Base-by-base conservation (phyloP, 1,140 invertebrate genomes). In the Akabosia matsudoensis region DNA sequence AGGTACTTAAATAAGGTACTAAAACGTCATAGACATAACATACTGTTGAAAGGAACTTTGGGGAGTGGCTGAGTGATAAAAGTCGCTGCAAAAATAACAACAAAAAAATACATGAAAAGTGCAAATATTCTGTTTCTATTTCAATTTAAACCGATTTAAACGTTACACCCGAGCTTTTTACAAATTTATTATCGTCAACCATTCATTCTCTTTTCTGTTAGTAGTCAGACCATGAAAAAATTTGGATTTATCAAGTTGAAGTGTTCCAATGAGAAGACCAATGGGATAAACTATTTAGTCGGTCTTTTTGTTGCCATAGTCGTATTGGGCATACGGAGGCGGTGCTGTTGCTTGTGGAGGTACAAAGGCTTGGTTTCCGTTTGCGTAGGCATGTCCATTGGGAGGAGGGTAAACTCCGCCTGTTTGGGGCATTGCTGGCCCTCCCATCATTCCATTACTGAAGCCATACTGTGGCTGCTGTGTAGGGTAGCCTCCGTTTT, bases 311-410 rank as follows among this genome's bases (percentile, higher is more conserved):
- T 24, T 3, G 24, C 22, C 24, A 4, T 33, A 3, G 14, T 72
- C 70, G 45, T n/a, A 34, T 30, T 72, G 33, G 24, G 67, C 61
- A 31, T 72, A 51, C 45, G 77, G 77, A 18, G 77, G 74, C 13
- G 34, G 28, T 18, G 71, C 70, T 0, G 56, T 31, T 30, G 54
- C 24, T 2, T 24, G 61, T 31, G 61, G 61, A 33, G 78, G 78
- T 13, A 79, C 75, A 61, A 76, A 79, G 3, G 71, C 78, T 56
- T 79, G 75, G 33, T 33, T 76, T 14, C 72, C 75, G 52, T 79
- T 71, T 45, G 78, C 75, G 70, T 76, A 76, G 2, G 76, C 76
- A 67, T 56, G 52, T 64, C 67, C 64, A 52, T 72, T 75, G 45
- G 52, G 74, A 34, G 61, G 74, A 1, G 74, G 31, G 34, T 67